These are phyloP conservation scores for Lemur catta DNA, from an alignment of 2,797 vertebrate genomes.

Conservation along the genomic window DNA sequence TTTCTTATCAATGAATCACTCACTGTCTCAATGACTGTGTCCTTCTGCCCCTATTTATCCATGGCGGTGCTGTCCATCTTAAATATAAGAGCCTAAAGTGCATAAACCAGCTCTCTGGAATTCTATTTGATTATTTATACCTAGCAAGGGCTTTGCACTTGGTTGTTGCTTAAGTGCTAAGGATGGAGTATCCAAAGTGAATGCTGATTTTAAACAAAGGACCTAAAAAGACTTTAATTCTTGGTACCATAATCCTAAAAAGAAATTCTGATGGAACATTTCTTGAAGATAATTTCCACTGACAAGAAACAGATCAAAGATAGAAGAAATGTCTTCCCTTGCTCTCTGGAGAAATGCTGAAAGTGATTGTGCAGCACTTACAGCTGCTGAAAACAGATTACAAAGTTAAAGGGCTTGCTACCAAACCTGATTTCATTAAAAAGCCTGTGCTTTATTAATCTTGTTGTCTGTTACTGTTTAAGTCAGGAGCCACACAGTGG, in stretches of 20 bases:
- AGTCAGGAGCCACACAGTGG: not conserved
- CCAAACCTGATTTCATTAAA: constrained; percentile 52
- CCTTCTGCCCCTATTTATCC: not conserved
- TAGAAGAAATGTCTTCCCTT: constrained; percentile 15
- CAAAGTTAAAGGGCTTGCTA: constrained; percentile 44
- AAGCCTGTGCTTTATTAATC: constrained; percentile 42
- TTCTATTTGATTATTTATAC: constrained; percentile 12
- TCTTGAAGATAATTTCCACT: constrained; percentile 57
- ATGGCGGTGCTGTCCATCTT: not conserved
- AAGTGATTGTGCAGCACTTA: not conserved
- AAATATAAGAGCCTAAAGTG: not conserved
- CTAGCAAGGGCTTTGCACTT: not conserved
- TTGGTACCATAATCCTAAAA: not conserved
- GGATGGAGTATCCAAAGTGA: not conserved
- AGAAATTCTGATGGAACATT: not conserved
- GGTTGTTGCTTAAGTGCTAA: not conserved
- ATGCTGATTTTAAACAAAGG: constrained; percentile 34
- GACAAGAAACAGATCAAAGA: constrained; percentile 60
- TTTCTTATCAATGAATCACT: not conserved
- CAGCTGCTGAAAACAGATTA: constrained; percentile 41
- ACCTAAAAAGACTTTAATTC: constrained; percentile 4
- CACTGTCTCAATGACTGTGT: not conserved
- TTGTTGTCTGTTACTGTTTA: constrained; percentile 53
- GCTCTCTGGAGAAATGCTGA: not conserved
- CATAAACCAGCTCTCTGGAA: not conserved